Base-by-base conservation (phyloP, 2,113 vertebrate species). In the Camelus bactrianus region DNA sequence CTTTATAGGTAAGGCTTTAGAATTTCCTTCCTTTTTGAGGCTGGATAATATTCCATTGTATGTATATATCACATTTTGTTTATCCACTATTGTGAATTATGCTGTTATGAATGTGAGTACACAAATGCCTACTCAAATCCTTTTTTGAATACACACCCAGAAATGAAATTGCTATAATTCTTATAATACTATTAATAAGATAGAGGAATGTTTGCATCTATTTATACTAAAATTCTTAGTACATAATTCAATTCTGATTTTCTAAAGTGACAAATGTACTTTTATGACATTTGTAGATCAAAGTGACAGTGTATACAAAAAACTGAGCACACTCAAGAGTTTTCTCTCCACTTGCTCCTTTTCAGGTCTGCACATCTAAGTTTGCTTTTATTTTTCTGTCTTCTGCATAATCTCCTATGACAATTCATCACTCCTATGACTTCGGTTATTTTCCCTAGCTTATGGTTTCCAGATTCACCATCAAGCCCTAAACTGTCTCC, bases 201-300 rank as follows among this genome's bases (percentile, higher is more conserved):
- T 19, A 82, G 10, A 94, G 42, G 19, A 90, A 69, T 54, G 14
- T 32, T 24, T 77, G 3, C 24, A 26, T 88, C 32, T 67, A 58
- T 93, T 96, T 46, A 91, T 38, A 9, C n/a, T 50, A 64, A 79
- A 95, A 93, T 83, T 96, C 20, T 48, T 67, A 46, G 20, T 0
- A 69, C 22, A 87, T 32, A 60, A 93, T 38, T 76, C 32, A 38
- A 86, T 76, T 81, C 16, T 62, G 20, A 72, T 77, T 93, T 86
- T 93, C 72, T 85, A 76, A 97, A 70, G 48, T 83, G 24, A 83
- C 20, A 91, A 50, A 54, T 67, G 5, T 38, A 95, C n/a, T 79
- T 24, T 38, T 79, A n/a, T 16, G 48, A 52, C 30, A 76, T 76
- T 20, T 52, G 16, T 76, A 56, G 76, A 56, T 22, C 56, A 79